phyloP scores from a whole-genome alignment of 2,888 invertebrate species.

The Nomada lathburiana region DNA sequence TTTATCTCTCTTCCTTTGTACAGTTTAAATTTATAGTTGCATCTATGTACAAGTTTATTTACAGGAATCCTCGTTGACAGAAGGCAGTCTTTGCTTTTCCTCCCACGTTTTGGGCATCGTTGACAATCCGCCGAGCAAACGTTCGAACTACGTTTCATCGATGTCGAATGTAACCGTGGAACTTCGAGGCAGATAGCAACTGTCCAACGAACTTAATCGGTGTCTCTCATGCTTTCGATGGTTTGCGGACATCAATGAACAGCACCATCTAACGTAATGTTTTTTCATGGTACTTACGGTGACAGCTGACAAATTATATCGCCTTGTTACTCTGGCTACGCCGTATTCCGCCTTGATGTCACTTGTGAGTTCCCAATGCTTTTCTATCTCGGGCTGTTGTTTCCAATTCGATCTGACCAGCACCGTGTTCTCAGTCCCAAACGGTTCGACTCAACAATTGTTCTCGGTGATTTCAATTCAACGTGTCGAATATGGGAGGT shows the following conservation, averaged over 20 bases:
- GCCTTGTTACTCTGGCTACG: not conserved
- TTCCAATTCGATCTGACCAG: not conserved
- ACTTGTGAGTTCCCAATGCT: not conserved
- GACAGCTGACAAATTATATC: not conserved
- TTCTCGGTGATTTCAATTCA: conserved; percentile 67
- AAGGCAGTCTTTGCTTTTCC: not conserved
- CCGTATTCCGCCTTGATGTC: conserved; percentile 1
- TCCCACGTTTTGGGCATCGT: not conserved
- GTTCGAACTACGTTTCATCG: not conserved
- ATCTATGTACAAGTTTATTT: conserved; percentile 32
- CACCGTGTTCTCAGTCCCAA: not conserved
- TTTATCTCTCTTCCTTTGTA: conserved; percentile 46
- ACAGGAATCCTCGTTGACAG: not conserved
- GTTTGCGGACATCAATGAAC: not conserved
- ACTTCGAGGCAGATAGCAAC: not conserved
- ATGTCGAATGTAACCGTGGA: not conserved
- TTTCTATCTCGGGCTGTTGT: not conserved
- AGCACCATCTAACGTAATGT: not conserved
- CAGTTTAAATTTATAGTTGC: conserved; percentile 1
- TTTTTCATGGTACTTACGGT: conserved; percentile 5
- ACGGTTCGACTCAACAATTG: conserved; percentile 1
- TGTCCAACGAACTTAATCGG: not conserved
- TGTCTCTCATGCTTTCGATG: not conserved
- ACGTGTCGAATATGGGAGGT: conserved; percentile 39
- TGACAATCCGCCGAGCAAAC: not conserved